Base-by-base conservation (phyloP, 2,797 vertebrate species). In the Chaenodraco wilsoni region DNA sequence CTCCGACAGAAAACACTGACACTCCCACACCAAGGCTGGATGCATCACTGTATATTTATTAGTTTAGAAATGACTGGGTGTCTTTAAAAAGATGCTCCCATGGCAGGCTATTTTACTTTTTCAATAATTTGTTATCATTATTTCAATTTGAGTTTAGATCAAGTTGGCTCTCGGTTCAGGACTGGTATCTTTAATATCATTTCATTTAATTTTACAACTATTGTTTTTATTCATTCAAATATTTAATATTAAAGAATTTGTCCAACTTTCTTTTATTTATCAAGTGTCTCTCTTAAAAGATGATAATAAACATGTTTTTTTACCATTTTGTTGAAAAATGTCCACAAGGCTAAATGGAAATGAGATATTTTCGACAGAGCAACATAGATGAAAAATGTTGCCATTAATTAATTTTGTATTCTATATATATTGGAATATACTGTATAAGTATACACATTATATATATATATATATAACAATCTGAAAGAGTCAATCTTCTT, bases 1-100 rank as follows among this genome's bases (percentile, higher is more conserved):
- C 49, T 56, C 48, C 9, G 33, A 65, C 56, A 61, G 57, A 17
- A 57, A 74, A 64, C 49, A 61, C 12, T 33, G 45, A 66, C 54
- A 40, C 51, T 14, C 2, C 33, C 45, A 49, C 57, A 27, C 50
- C 19, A 16, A 17, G n/a, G 44, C 45, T 15, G 54, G 11, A 74
- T 44, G 40, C 15, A 72, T 71, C 17, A 51, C 48, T 37, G 2
- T 33, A 55, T 51, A 9, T 50, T 1, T 14, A 16, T 41, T 2
- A 40, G 41, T 76, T 59, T 59, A 23, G 31, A 27, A 45, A 33
- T 3, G 4, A 1, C 9, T 13, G 13, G 16, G 27, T 12, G 9
- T 16, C 41, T 23, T 44, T 12, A 43, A 50, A 51, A n/a, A 31
- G 44, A 19, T 19, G 14, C 33, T 37, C 33, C 8, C 7, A 37